These are phyloP conservation scores for Synanthedon andrenaeformis DNA, from an alignment of 2,888 invertebrate genomes.

Conservation along the genomic window DNA sequence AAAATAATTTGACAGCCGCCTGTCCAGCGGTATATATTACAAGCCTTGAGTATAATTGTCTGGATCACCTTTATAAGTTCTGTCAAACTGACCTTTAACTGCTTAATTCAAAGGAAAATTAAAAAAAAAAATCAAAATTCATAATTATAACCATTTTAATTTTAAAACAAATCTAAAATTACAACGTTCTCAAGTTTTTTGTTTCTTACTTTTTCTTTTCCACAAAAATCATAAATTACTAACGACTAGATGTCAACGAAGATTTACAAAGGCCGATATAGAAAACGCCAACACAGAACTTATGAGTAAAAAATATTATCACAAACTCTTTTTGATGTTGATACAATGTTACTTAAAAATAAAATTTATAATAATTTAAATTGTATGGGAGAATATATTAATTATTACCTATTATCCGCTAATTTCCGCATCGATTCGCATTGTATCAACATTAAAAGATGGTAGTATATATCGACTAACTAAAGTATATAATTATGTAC, in stretches of 20 bases:
- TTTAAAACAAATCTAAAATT: slow-evolving; percentile 52
- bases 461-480: too few relatives aligned
- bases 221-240: slow-evolving; percentile 51
- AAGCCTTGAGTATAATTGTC: too few relatives aligned
- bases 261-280: slow-evolving; percentile 19
- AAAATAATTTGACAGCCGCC: too few relatives aligned
- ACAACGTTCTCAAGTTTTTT: slow-evolving; percentile 24
- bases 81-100: too few relatives aligned
- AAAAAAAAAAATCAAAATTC: neutral
- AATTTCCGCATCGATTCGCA: neutral
- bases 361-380: slow-evolving; percentile 1
- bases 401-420: neutral
- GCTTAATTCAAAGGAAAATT: neutral
- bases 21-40: too few relatives aligned
- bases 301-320: slow-evolving; percentile 21
- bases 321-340: slow-evolving; percentile 17
- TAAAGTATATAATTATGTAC: slow-evolving; percentile 10
- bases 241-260: slow-evolving; percentile 60
- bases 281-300: slow-evolving; percentile 21
- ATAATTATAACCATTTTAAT: slow-evolving; percentile 59
- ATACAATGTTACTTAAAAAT: slow-evolving; percentile 10
- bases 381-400: neutral
- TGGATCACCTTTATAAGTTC: too few relatives aligned
- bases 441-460: slow-evolving; percentile 8
- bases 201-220: neutral